phyloP scores from a whole-genome alignment of 2,888 invertebrate species.

The Lydus trimaculatus region DNA sequence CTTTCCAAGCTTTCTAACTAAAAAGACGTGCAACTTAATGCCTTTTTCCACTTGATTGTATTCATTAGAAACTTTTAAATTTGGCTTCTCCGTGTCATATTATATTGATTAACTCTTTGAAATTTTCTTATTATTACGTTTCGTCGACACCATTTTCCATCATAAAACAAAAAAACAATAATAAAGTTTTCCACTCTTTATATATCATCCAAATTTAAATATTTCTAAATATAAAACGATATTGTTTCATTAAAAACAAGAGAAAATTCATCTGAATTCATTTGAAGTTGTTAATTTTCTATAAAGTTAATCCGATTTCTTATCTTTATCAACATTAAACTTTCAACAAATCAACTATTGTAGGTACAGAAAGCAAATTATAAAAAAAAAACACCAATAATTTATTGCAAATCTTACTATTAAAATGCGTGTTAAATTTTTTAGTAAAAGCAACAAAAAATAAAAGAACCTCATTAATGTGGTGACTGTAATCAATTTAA shows the following conservation, averaged over 20 bases:
- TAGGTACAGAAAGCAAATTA: too few species aligned
- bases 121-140: background rate
- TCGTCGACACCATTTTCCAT: background rate
- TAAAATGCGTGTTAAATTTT: too few species aligned
- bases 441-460: constrained; percentile 16
- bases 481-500: constrained; percentile 29
- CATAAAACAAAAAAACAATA: background rate
- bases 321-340: too few species aligned
- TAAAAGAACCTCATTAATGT: constrained; percentile 12
- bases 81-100: constrained; percentile 13
- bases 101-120: background rate
- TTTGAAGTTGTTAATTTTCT: too few species aligned
- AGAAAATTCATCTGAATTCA: too few species aligned
- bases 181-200: too few species aligned
- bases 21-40: background rate
- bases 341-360: too few species aligned
- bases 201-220: background rate
- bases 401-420: too few species aligned
- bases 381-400: too few species aligned
- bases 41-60: constrained; percentile 15
- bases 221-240: too few species aligned
- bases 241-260: too few species aligned
- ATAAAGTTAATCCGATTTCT: too few species aligned
- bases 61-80: constrained; percentile 22
- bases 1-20: constrained; percentile 29